A percentile compares a stretch with the other conserved stretches of the same genome.
Evolutionary conservation across 2,797 vertebrate genomes (phyloP).

Genomic region (Hydrocynus forskahlii): DNA sequence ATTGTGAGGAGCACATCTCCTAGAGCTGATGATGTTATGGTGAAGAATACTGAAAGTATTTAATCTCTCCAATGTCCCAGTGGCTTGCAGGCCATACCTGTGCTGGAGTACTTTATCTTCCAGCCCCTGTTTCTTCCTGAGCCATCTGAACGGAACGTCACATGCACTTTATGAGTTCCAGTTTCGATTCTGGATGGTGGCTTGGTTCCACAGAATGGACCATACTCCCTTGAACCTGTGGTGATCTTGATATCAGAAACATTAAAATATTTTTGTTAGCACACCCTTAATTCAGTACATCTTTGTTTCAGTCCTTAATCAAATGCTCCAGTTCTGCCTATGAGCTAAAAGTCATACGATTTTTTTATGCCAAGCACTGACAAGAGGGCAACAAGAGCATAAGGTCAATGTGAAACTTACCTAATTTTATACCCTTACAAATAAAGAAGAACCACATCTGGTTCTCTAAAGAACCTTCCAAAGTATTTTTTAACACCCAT

Average conservation of each 20-base stretch:
- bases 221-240: conserved; percentile 72
- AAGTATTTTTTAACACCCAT: too few relatives aligned
- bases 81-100: conserved; percentile 42
- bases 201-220: conserved; percentile 80
- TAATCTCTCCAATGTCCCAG: conserved; percentile 3
- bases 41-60: conserved; percentile 1
- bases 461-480: background rate
- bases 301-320: background rate
- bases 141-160: conserved; percentile 75
- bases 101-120: conserved; percentile 81
- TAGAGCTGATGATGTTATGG: background rate
- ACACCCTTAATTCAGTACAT: background rate
- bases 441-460: background rate
- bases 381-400: background rate
- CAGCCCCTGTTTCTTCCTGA: conserved; percentile 83
- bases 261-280: conserved; percentile 19
- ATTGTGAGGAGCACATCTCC: background rate
- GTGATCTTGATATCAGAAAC: conserved; percentile 72
- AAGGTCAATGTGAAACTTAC: background rate
- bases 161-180: conserved; percentile 71
- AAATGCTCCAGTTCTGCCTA: background rate
- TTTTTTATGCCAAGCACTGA: too few relatives aligned
- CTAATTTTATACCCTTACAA: background rate
- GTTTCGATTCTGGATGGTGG: conserved; percentile 78
- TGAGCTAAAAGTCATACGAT: background rate